Evolutionary conservation across 2,797 vertebrate genomes (phyloP).

Genomic region (Arrhamphus sclerolepis): DNA sequence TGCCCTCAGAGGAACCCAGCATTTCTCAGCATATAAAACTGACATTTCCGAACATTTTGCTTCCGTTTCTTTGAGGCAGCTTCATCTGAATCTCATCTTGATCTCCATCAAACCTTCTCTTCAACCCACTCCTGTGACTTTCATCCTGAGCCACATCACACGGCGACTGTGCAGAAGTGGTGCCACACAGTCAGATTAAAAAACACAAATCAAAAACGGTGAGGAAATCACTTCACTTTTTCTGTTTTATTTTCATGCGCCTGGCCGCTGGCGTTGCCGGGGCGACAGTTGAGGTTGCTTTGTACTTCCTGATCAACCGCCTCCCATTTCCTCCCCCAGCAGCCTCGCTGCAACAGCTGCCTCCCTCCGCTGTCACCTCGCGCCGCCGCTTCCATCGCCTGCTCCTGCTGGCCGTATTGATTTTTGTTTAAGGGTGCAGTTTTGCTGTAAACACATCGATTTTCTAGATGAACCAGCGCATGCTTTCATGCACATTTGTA

Average conservation of each 20-base stretch:
- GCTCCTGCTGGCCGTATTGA: constrained; percentile 36
- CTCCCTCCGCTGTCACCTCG: constrained; percentile 34
- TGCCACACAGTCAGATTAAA: no score
- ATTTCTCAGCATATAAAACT: no score
- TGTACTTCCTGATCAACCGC: constrained; percentile 80
- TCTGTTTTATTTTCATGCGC: constrained; percentile 13
- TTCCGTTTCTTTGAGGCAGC: no score
- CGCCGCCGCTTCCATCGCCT: constrained; percentile 20
- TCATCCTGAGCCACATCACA: no score
- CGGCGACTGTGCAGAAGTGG: no score
- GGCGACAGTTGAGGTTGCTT: constrained; percentile 73
- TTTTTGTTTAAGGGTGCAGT: constrained; percentile 31
- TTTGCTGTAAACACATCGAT: constrained; percentile 36
- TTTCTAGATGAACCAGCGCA: background rate
- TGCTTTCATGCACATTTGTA: no score
- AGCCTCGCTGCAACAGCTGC: constrained; percentile 42
- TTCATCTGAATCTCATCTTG: no score
- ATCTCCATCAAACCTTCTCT: no score
- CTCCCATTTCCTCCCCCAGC: constrained; percentile 74
- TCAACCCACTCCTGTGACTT: no score
- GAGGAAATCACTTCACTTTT: constrained; percentile 17
- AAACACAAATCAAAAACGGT: constrained; percentile 2
- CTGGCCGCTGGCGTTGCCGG: constrained; percentile 47
- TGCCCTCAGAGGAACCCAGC: no score
- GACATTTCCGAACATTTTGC: no score